phyloP scores from a whole-genome alignment of 2,888 invertebrate species.

The Aphodius granarius region DNA sequence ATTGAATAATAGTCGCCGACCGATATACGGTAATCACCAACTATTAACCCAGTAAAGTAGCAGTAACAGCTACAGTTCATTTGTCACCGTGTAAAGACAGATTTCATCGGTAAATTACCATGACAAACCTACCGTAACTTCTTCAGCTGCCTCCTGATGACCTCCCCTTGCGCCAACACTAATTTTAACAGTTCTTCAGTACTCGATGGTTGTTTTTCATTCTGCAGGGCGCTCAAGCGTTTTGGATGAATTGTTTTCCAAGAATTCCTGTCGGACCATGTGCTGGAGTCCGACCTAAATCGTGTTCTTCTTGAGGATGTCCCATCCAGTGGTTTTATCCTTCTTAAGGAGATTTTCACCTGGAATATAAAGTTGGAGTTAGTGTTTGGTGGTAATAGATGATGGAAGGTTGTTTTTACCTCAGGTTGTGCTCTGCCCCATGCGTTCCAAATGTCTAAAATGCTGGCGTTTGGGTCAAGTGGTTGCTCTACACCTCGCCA shows the following conservation, averaged over 20 bases:
- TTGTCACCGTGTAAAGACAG: not conserved
- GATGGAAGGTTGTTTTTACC: slow-evolving; percentile 53
- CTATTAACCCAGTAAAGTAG: not conserved
- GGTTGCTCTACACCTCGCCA: slow-evolving; percentile 79
- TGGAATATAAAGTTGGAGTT: slow-evolving; percentile 30
- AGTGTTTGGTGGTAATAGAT: not conserved
- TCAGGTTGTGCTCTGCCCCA: slow-evolving; percentile 75
- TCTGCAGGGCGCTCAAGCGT: slow-evolving; percentile 49
- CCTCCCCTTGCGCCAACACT: slow-evolving; percentile 63
- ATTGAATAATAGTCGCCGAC: not conserved
- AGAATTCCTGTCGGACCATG: slow-evolving; percentile 48
- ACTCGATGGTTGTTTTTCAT: slow-evolving; percentile 51
- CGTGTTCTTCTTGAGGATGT: slow-evolving; percentile 47
- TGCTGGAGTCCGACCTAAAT: slow-evolving; percentile 49
- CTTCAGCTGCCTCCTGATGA: slow-evolving; percentile 56
- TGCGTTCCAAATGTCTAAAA: slow-evolving; percentile 77
- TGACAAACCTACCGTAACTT: slow-evolving; percentile 46
- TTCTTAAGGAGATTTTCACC: slow-evolving; percentile 54
- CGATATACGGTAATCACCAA: not conserved
- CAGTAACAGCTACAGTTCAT: not conserved
- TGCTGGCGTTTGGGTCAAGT: slow-evolving; percentile 69
- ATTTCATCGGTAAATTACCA: not conserved
- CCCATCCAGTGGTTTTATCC: slow-evolving; percentile 48
- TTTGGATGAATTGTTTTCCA: slow-evolving; percentile 54
- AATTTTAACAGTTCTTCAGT: slow-evolving; percentile 59